Conservation (phyloP, 2,888 invertebrate genomes). For the Gymnocheta viridis region DNA sequence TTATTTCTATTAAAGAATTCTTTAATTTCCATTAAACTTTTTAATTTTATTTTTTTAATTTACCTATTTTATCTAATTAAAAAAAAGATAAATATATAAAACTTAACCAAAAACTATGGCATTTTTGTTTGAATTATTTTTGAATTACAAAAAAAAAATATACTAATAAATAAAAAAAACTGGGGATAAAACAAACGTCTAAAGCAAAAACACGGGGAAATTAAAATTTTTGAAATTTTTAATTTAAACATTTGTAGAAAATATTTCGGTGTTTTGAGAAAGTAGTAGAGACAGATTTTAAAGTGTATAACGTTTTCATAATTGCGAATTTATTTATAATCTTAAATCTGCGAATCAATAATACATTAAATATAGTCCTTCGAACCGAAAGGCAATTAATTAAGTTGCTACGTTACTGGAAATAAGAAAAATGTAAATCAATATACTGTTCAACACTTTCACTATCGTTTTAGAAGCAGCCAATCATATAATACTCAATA, state of each 20-base stretch:
- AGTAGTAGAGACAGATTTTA: constrained; percentile 4
- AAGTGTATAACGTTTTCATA: constrained; percentile 38
- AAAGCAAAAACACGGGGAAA: neutral
- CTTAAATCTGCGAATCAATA: no score
- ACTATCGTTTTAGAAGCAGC: no score
- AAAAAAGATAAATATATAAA: constrained; percentile 15
- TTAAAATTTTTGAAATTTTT: neutral
- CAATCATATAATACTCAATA: no score
- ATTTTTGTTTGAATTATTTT: constrained; percentile 66
- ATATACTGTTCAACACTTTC: no score
- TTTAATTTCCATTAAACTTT: neutral
- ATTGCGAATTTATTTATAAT: neutral
- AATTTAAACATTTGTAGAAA: neutral
- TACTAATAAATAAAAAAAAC: neutral
- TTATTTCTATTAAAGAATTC: neutral
- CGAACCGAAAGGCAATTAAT: no score
- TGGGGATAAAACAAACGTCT: constrained; percentile 21
- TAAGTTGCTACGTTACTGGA: no score
- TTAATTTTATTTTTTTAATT: neutral
- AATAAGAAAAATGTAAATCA: no score
- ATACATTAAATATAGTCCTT: neutral
- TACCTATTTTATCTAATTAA: neutral
- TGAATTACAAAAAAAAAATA: constrained; percentile 5
- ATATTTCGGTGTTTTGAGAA: constrained; percentile 17
- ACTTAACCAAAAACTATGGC: constrained; percentile 67